Conservation (phyloP, 2,888 invertebrate species). For the Acanthococcus lagerstroemiae region DNA sequence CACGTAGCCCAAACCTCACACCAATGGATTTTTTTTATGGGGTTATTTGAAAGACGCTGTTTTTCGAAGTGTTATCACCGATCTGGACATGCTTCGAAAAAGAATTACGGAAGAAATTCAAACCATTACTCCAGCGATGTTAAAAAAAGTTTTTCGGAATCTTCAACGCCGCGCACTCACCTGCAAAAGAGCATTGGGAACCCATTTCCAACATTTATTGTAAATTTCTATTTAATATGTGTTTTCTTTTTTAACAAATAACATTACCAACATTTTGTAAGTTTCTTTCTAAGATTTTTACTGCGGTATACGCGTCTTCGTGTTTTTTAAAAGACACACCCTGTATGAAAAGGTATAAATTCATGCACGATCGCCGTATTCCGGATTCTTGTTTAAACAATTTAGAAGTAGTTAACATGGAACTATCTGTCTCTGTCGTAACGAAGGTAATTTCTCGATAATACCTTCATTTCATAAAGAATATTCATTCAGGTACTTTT, state of each 20-base stretch:
- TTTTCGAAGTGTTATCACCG: neutral
- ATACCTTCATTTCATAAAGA: no score
- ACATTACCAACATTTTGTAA: neutral
- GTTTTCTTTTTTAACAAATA: neutral
- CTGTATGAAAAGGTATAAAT: no score
- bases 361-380: no score
- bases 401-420: no score
- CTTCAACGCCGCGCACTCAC: neutral
- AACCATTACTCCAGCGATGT: neutral
- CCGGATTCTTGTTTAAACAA: no score
- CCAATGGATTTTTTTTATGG: slow-evolving; percentile 21
- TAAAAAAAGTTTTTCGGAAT: neutral
- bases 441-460: no score
- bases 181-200: neutral
- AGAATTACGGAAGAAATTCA: neutral
- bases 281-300: no score
- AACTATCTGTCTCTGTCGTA: no score
- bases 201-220: neutral
- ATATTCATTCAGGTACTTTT: no score
- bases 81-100: neutral
- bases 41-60: slow-evolving; percentile 12
- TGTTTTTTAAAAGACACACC: no score
- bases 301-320: no score
- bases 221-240: neutral
- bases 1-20: slow-evolving; percentile 15